Base-by-base conservation (phyloP, 2,113 vertebrate genomes). In the Xiphophorus maculatus region DNA sequence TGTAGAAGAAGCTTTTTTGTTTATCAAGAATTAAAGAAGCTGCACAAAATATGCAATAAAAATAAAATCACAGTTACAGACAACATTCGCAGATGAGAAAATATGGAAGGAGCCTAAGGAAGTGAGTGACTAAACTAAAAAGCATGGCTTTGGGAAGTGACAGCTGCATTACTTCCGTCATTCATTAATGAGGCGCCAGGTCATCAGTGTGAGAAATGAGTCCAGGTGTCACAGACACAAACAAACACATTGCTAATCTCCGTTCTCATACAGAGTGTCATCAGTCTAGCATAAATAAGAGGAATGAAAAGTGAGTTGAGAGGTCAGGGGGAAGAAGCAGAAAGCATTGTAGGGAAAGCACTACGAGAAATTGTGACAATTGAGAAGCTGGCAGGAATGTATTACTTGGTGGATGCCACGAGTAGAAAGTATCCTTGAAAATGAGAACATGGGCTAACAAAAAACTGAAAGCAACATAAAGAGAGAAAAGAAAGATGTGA, bases 121-220 rank as follows among this genome's bases (percentile, higher is more conserved):
- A 1, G 14, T 48, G 25, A 65, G n/a, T 25, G 67, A 62, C 61
- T 35, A 71, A 86, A 73, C 48, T 48, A 35, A 80, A 25, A 73
- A 69, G 44, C 61, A 30, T 66, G 78, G 73, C 58, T 77, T 85
- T 81, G 22, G 19, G 81, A 89, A 86, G 83, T 85, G 87, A 89
- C 87, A 91, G 81, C 73, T 88, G 80, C 68, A 87, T 90, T 89
- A 84, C 79, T 70, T 72, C 81, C 64, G 76, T 87, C 82, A 83
- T 89, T 80, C 87, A 81, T 91, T 90, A 87, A 90, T 88, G 87
- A 85, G 76, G 76, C 69, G 72, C 78, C 73, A 35, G 32, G 74
- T 87, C 84, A 86, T 92, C 90, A 92, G 79, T 69, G 82, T 79
- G 80, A 88, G 85, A 88, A 90, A 90, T 89, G 82, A 89, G 82